phyloP scores from a whole-genome alignment of 2,888 invertebrate species.

The Tetragnatha montana region DNA sequence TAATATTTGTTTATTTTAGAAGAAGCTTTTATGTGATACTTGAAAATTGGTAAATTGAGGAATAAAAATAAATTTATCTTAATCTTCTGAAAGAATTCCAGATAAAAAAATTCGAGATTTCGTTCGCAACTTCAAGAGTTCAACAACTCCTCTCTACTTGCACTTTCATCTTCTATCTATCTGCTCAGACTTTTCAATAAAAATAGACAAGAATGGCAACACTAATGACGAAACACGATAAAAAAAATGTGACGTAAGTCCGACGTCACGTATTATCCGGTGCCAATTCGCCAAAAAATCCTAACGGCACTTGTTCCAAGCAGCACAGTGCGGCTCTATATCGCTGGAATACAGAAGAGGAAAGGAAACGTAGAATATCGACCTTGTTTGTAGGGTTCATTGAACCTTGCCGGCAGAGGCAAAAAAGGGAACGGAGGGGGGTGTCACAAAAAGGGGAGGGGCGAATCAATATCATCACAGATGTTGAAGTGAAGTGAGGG shows the following conservation, averaged over 20 bases:
- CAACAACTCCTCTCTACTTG: not conserved
- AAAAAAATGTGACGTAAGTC: not conserved
- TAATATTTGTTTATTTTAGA: too few relatives aligned
- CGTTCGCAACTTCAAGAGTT: not conserved
- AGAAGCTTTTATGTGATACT: too few relatives aligned
- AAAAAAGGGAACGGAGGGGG: slow-evolving; percentile 15
- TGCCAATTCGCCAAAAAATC: not conserved
- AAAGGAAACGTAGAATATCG: slow-evolving; percentile 62
- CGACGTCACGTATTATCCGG: not conserved
- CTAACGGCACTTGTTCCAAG: not conserved
- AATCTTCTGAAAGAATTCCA: too few relatives aligned
- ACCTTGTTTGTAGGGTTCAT: slow-evolving; percentile 56
- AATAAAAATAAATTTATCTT: too few relatives aligned
- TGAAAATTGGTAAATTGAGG: too few relatives aligned
- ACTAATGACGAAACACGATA: not conserved
- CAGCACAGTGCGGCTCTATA: not conserved
- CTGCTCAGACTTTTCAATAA: not conserved
- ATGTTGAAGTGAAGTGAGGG: slow-evolving; percentile 59
- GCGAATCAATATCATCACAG: slow-evolving; percentile 55
- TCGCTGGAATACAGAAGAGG: not conserved
- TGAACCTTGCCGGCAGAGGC: slow-evolving; percentile 19
- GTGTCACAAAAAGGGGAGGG: slow-evolving; percentile 27
- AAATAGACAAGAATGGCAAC: not conserved
- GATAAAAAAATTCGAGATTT: too few relatives aligned
- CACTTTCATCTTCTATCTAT: not conserved